Conservation (phyloP, 2,113 vertebrate genomes). For the Epinephelus moara region DNA sequence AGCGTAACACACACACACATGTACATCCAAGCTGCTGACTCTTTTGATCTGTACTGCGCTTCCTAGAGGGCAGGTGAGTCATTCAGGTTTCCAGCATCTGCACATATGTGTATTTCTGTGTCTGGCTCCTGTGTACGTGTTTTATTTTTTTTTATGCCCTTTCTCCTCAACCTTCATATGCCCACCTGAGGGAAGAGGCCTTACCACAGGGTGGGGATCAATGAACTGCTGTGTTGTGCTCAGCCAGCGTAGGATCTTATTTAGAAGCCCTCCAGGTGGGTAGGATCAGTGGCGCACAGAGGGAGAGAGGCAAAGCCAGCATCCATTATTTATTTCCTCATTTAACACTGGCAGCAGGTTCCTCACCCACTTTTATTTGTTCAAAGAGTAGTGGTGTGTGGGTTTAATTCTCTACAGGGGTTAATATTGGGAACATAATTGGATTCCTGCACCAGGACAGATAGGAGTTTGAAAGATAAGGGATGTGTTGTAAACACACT, state of each 20-base stretch:
- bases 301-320: slow-evolving; percentile 62
- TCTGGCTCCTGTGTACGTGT: slow-evolving; percentile 10
- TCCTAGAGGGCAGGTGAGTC: slow-evolving; percentile 60
- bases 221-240: slow-evolving; percentile 75
- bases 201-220: slow-evolving; percentile 72
- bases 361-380: slow-evolving; percentile 65
- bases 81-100: slow-evolving; percentile 28
- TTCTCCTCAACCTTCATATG: slow-evolving; percentile 70
- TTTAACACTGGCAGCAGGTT: slow-evolving; percentile 74
- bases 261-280: slow-evolving; percentile 77
- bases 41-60: slow-evolving; percentile 38
- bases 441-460: slow-evolving; percentile 72
- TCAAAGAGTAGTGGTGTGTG: slow-evolving; percentile 60
- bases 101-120: slow-evolving; percentile 28
- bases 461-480: slow-evolving; percentile 74
- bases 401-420: slow-evolving; percentile 80
- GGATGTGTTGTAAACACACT: slow-evolving; percentile 74
- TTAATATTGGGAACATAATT: slow-evolving; percentile 79
- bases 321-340: slow-evolving; percentile 79
- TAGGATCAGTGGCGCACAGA: slow-evolving; percentile 70
- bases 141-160: slow-evolving; percentile 42
- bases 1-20: slow-evolving; percentile 11
- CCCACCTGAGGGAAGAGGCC: slow-evolving; percentile 69
- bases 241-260: slow-evolving; percentile 75
- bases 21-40: slow-evolving; percentile 42